These are phyloP conservation scores for Elachura formosa DNA, from an alignment of 2,113 vertebrate species.

Conservation along the genomic window DNA sequence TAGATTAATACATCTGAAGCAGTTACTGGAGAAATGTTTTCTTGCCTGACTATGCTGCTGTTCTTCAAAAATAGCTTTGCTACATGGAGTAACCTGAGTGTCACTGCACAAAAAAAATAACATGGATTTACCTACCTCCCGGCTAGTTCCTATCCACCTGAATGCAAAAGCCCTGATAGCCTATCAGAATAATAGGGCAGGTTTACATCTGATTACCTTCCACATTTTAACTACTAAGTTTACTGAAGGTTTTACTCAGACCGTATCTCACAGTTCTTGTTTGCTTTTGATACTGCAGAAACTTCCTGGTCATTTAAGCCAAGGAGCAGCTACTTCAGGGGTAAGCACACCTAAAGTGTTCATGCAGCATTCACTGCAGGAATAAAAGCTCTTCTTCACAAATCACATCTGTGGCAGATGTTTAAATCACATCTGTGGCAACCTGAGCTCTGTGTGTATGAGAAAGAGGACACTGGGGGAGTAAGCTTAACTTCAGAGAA, in stretches of 20 bases:
- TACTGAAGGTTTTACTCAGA: conserved; percentile 47
- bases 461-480: neutral
- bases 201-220: conserved; percentile 29
- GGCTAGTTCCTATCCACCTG: neutral
- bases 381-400: conserved; percentile 3
- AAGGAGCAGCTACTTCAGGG: neutral
- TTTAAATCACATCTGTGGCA: too few species aligned
- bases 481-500: neutral
- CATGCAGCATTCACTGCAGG: neutral
- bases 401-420: neutral
- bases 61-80: neutral
- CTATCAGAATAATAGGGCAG: neutral
- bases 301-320: conserved; percentile 45
- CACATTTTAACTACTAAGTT: conserved; percentile 47
- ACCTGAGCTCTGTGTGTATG: accelerated
- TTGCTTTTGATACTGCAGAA: conserved; percentile 57
- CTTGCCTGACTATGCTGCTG: neutral
- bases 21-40: neutral
- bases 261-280: conserved; percentile 12
- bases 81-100: neutral
- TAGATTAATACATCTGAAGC: neutral
- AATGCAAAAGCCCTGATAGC: neutral
- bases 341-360: neutral
- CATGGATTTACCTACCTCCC: neutral
- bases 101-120: neutral